Evolutionary conservation across 1,140 invertebrate species (phyloP), one percentile per base, ranked within the genome.

Genomic region (Drosophila teissieri): DNA sequence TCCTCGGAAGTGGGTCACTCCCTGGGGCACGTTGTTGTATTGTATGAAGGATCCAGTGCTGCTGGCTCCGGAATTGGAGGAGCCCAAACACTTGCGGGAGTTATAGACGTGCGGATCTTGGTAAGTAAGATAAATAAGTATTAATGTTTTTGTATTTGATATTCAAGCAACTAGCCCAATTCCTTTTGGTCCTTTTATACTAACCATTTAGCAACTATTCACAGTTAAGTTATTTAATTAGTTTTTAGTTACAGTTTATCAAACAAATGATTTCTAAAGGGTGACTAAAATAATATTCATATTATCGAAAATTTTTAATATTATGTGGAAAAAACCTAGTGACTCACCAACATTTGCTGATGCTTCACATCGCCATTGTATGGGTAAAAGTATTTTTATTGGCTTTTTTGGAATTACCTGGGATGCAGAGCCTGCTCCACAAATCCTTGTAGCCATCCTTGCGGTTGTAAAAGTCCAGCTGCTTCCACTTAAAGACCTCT

Each of bases 21-120:
- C 96, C 73, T 96, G 94, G 0, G 96, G 96, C 27, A 96, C 93
- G 90, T 96, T 96, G 80, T 96, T 96, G 74, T 94, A 94, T 24
- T 90, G 62, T 34, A 91, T 89, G 31, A 91, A 92, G 6, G 86
- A 10, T 7, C 22, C 22, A 15, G 4, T 52, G 24, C 44, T 60
- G 1, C 39, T 52, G 6, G 11, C 48, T 34, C 54, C 51, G 24
- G 48, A 31, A 15, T 15, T 8, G n/a, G 27, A 4, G 5, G 24
- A 2, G n/a, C n/a, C 24, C n/a, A 51, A 34, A 1, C 48, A 51
- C 2, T n/a, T 10, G 11, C n/a, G n/a, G 8, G n/a, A 51, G 15
- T 17, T 15, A 8, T 15, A 6, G 4, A 34, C 14, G n/a, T 49
- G 27, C 8, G 27, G 27, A 49, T 51, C 48, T 51, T n/a, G 5